Percentiles rank a stretch among this genome's conserved stretches.
Conservation (phyloP, 2,113 vertebrate species). For the Romanogobio albipinnatus region DNA sequence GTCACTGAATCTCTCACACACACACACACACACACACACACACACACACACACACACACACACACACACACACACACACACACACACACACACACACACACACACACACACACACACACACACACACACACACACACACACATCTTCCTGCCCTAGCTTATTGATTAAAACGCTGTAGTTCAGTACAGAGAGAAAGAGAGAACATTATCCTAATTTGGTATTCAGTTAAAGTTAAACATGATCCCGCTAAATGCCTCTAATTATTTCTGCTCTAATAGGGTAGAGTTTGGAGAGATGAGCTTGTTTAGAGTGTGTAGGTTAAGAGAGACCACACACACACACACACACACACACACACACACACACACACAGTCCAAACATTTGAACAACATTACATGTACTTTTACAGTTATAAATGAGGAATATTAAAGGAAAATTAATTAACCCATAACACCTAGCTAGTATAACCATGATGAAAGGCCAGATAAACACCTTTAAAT, state of each 20-base stretch:
- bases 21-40: neutral
- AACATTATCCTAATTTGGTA: slow-evolving; percentile 32
- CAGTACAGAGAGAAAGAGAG: slow-evolving; percentile 54
- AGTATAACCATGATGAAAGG: neutral
- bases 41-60: too few species aligned
- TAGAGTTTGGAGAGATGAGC: slow-evolving; percentile 19
- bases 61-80: too few species aligned
- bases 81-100: too few species aligned
- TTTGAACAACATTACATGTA: neutral
- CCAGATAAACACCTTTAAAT: neutral
- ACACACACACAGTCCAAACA: slow-evolving; percentile 15
- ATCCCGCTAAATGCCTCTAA: slow-evolving; percentile 28
- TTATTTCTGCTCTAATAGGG: slow-evolving; percentile 29
- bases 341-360: slow-evolving; percentile 1
- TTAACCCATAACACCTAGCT: neutral
- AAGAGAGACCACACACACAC: slow-evolving; percentile 50
- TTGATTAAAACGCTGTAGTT: slow-evolving; percentile 24
- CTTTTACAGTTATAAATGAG: slow-evolving; percentile 1
- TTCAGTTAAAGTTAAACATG: slow-evolving; percentile 30
- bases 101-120: too few species aligned
- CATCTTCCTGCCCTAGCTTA: slow-evolving; percentile 11
- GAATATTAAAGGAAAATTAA: neutral
- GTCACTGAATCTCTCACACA: slow-evolving; percentile 2
- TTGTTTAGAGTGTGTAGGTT: slow-evolving; percentile 7
- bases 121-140: too few species aligned